phyloP scores from a whole-genome alignment of 1,140 invertebrate species.

The Caenorhabditis inopinata region DNA sequence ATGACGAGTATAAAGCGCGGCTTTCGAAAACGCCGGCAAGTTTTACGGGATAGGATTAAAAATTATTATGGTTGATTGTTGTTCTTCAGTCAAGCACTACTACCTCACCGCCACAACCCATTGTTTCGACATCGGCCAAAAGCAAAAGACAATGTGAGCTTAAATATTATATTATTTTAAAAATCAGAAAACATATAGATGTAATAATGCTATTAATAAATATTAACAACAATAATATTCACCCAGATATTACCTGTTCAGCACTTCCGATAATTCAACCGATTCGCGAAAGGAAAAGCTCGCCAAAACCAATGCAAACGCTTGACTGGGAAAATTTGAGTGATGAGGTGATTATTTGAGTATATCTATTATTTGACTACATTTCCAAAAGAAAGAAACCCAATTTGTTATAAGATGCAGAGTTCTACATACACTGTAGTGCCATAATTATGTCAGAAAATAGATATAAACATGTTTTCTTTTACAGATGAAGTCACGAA shows the following conservation, averaged over 20 bases:
- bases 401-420: no score
- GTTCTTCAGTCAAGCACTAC: constrained; percentile 24
- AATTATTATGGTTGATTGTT: constrained; percentile 26
- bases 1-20: constrained; percentile 24
- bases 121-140: background rate
- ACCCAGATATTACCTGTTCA: no score
- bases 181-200: no score
- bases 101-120: background rate
- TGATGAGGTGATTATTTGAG: background rate
- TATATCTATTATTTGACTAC: background rate
- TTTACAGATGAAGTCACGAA: background rate
- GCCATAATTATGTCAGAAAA: no score
- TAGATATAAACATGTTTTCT: no score
- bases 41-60: constrained; percentile 25
- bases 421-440: no score
- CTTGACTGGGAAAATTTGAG: constrained; percentile 1
- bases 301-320: background rate
- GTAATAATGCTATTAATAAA: no score
- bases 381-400: no score
- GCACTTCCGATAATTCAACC: background rate
- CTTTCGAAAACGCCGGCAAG: constrained; percentile 33
- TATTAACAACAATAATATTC: no score
- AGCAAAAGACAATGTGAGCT: constrained; percentile 6
- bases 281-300: background rate
- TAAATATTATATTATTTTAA: background rate